Conservation (phyloP, 2,797 vertebrate genomes). For the Valencia hispanica region DNA sequence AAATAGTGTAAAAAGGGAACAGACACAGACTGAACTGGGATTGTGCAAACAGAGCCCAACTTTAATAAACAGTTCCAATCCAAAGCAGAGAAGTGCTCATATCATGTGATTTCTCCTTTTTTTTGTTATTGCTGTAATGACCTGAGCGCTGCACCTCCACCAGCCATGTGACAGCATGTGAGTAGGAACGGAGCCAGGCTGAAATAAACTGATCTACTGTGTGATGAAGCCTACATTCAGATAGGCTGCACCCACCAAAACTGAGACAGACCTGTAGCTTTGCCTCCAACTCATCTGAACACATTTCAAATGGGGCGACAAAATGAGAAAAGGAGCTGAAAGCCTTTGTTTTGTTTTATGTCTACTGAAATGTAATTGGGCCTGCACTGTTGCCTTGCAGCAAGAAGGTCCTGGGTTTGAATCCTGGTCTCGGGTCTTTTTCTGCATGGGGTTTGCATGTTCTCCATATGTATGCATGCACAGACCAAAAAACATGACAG, state of each 20-base stretch:
- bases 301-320: background rate
- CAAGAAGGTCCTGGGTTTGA: too few species aligned
- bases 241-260: constrained; percentile 9
- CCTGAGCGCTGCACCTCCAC: constrained; percentile 5
- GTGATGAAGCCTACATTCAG: constrained; percentile 24
- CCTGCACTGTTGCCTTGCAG: too few species aligned
- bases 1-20: background rate
- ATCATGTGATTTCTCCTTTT: constrained; percentile 26
- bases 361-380: too few species aligned
- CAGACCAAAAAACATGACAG: too few species aligned
- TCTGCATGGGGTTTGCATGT: too few species aligned
- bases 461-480: too few species aligned
- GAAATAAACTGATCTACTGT: constrained; percentile 33
- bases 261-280: background rate
- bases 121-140: constrained; percentile 21
- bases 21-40: background rate
- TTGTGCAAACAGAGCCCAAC: background rate
- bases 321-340: too few species aligned
- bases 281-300: background rate
- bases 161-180: constrained; percentile 46
- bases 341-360: too few species aligned
- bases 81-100: constrained; percentile 12
- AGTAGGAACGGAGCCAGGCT: constrained; percentile 23
- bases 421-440: too few species aligned
- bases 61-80: background rate